Evolutionary conservation across 1,140 invertebrate species (phyloP).

Genomic region (Idris sp.): DNA sequence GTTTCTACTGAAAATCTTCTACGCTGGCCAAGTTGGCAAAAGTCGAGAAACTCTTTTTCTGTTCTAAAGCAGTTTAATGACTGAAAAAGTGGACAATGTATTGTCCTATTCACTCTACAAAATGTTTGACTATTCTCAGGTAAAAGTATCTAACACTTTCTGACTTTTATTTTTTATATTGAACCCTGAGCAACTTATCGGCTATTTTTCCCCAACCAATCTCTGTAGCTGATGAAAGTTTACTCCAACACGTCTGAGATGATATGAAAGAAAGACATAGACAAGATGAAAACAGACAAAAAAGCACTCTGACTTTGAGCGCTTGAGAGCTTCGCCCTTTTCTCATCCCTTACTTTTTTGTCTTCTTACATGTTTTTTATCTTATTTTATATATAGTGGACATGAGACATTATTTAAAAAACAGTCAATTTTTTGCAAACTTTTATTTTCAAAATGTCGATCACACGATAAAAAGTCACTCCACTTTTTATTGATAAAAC

Average conservation of each 20-base stretch:
- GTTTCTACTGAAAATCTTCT: no score
- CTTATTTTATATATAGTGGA: slow-evolving; percentile 1
- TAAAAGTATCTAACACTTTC: not conserved
- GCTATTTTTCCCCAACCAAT: slow-evolving; percentile 17
- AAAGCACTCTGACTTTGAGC: slow-evolving; percentile 23
- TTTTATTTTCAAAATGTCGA: not conserved
- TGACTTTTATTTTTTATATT: slow-evolving; percentile 12
- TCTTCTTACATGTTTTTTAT: slow-evolving; percentile 9
- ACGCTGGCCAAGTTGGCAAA: no score
- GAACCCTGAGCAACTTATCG: slow-evolving; percentile 11
- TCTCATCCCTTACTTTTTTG: slow-evolving; percentile 9
- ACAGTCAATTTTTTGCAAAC: not conserved
- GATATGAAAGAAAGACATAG: slow-evolving; percentile 11
- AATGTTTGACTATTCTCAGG: no score
- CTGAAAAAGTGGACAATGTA: not conserved
- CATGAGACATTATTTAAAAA: slow-evolving; percentile 8
- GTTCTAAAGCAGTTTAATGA: no score
- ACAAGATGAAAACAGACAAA: slow-evolving; percentile 8
- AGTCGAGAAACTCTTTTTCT: no score
- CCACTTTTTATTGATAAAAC: no score
- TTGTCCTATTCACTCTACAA: no score
- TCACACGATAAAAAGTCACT: no score
- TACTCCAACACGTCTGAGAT: slow-evolving; percentile 12
- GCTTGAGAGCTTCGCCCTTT: slow-evolving; percentile 9
- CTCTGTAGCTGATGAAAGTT: slow-evolving; percentile 25